Evolutionary conservation across 2,797 vertebrate species (phyloP).

Genomic region (Cyprinella venusta): DNA sequence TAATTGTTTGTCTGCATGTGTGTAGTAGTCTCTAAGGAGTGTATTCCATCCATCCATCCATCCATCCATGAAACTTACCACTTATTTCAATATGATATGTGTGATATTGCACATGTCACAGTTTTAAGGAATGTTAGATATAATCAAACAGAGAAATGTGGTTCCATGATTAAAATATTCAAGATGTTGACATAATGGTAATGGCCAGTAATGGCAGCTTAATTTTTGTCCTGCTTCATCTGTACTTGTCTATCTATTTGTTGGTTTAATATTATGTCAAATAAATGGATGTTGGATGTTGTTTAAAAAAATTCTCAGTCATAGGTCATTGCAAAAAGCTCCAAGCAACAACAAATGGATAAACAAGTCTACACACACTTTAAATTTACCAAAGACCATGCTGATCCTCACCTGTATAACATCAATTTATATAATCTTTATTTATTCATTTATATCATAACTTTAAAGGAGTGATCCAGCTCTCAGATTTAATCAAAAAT

Average conservation of each 20-base stretch:
- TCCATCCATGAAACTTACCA: too few species aligned
- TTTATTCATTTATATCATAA: slow-evolving; percentile 11
- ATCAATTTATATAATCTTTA: neutral
- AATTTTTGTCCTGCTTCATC: neutral
- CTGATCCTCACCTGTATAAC: slow-evolving; percentile 22
- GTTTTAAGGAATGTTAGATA: neutral
- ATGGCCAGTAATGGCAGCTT: neutral
- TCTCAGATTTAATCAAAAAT: too few species aligned
- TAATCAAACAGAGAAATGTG: neutral
- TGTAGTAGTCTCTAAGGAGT: neutral
- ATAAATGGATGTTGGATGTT: neutral
- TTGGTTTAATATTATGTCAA: neutral
- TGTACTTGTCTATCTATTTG: slow-evolving; percentile 15
- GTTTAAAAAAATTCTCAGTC: neutral
- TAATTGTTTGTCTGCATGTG: neutral
- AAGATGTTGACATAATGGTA: neutral
- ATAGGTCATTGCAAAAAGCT: slow-evolving; percentile 14
- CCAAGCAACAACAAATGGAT: slow-evolving; percentile 21
- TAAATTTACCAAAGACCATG: slow-evolving; percentile 15
- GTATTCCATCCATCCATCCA: neutral
- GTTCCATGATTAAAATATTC: neutral
- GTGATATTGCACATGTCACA: neutral
- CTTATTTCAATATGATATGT: neutral
- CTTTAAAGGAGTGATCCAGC: neutral
- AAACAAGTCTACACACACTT: neutral